Conservation (phyloP, 2,113 vertebrate genomes). For the Xyrauchen texanus region DNA sequence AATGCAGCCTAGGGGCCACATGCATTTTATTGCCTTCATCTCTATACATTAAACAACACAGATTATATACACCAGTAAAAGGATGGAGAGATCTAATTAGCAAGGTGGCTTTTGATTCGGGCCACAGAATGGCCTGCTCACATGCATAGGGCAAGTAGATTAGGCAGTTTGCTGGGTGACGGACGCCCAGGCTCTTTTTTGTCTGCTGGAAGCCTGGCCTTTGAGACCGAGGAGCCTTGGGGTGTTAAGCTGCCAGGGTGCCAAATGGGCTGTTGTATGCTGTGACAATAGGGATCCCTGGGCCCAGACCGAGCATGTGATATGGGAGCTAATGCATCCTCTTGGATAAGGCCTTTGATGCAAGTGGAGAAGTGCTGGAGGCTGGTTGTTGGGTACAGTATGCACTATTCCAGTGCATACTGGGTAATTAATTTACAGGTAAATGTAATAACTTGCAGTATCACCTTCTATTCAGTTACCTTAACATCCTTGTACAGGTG, state of each 20-base stretch:
- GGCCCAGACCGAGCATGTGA: conserved; percentile 86
- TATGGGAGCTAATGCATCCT: conserved; percentile 77
- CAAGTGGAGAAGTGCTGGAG: not conserved
- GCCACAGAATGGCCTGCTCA: conserved; percentile 82
- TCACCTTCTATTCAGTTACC: not conserved
- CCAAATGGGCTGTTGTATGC: conserved; percentile 84
- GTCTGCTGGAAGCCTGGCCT: conserved; percentile 76
- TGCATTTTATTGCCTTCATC: conserved; percentile 63
- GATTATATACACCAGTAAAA: conserved; percentile 86
- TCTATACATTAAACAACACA: conserved; percentile 58
- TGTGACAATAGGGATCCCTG: conserved; percentile 82
- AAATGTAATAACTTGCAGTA: not conserved
- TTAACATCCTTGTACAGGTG: no score
- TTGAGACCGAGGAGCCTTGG: conserved; percentile 81
- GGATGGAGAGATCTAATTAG: conserved; percentile 80
- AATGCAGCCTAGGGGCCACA: conserved; percentile 70
- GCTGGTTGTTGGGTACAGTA: not conserved
- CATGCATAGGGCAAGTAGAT: conserved; percentile 90
- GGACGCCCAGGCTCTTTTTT: conserved; percentile 75
- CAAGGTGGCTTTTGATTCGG: conserved; percentile 85
- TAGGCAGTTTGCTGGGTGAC: conserved; percentile 85
- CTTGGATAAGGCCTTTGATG: conserved; percentile 13
- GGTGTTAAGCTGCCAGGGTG: conserved; percentile 81
- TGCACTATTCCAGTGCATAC: not conserved
- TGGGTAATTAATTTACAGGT: conserved; percentile 3